phyloP scores from a whole-genome alignment of 2,113 vertebrate genomes.

The Seriola aureovittata region DNA sequence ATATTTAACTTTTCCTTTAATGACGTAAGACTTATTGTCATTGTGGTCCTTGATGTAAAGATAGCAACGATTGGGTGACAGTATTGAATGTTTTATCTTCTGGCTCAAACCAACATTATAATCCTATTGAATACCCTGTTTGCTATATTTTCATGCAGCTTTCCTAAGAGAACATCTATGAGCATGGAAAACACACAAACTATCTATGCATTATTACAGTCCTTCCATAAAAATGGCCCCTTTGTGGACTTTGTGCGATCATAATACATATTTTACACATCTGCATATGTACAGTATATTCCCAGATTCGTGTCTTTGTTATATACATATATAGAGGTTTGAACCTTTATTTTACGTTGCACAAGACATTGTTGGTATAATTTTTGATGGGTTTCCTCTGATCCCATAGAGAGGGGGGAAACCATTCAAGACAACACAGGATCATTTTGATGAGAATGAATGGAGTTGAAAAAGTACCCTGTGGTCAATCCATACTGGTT shows the following conservation, averaged over 20 bases:
- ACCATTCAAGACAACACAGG: constrained; percentile 44
- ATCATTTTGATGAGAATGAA: constrained; percentile 70
- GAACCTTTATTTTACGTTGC: neutral
- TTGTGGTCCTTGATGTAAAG: too few relatives aligned
- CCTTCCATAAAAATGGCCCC: neutral
- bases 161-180: neutral
- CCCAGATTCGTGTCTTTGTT: neutral
- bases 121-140: neutral
- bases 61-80: neutral
- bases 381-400: constrained; percentile 25
- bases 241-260: neutral
- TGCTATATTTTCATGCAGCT: neutral
- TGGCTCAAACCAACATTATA: neutral
- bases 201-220: neutral
- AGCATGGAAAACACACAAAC: neutral
- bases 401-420: constrained; percentile 14
- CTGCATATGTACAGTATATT: neutral
- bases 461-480: constrained; percentile 58
- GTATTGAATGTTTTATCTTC: neutral
- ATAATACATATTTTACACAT: neutral
- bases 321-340: neutral
- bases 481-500: constrained; percentile 68
- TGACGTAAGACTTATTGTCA: neutral
- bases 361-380: neutral
- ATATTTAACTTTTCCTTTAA: too few relatives aligned